These are phyloP conservation scores for Temnothorax ravouxi DNA, from an alignment of 2,888 invertebrate genomes.

Conservation along the genomic window DNA sequence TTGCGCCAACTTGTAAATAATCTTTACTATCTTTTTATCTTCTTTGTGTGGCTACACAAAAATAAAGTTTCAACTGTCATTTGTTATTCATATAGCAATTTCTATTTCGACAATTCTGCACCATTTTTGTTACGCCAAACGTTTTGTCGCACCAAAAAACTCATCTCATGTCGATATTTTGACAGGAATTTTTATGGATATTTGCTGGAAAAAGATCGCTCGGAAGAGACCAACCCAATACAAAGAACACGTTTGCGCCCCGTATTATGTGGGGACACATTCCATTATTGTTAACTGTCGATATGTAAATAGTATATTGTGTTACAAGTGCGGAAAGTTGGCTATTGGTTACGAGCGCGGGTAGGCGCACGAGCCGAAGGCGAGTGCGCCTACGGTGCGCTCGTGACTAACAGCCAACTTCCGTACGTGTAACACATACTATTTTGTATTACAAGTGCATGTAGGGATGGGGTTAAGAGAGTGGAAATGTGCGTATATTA, in stretches of 20 bases:
- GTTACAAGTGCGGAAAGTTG: too few species aligned
- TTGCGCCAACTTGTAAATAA: background rate
- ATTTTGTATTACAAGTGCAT: too few species aligned
- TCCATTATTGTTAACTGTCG: constrained; percentile 58
- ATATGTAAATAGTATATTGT: too few species aligned
- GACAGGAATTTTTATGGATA: constrained; percentile 42
- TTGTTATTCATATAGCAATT: background rate
- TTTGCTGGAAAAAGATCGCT: constrained; percentile 34
- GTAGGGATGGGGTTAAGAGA: too few species aligned
- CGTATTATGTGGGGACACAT: constrained; percentile 49
- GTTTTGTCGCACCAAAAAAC: constrained; percentile 15
- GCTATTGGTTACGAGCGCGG: too few species aligned
- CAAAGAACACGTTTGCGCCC: constrained; percentile 11
- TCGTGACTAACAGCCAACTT: too few species aligned
- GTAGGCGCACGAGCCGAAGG: too few species aligned
- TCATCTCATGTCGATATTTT: constrained; percentile 12
- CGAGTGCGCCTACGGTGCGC: too few species aligned
- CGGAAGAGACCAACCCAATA: constrained; percentile 3
- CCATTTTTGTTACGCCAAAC: background rate
- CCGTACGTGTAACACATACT: too few species aligned
- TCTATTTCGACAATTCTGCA: constrained; percentile 21
- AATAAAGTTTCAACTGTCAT: background rate
- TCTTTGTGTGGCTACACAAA: background rate
- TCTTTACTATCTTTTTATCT: background rate
- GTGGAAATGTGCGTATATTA: too few species aligned